phyloP scores from a whole-genome alignment of 2,888 invertebrate genomes.

The Caenorhabditis sinica region DNA sequence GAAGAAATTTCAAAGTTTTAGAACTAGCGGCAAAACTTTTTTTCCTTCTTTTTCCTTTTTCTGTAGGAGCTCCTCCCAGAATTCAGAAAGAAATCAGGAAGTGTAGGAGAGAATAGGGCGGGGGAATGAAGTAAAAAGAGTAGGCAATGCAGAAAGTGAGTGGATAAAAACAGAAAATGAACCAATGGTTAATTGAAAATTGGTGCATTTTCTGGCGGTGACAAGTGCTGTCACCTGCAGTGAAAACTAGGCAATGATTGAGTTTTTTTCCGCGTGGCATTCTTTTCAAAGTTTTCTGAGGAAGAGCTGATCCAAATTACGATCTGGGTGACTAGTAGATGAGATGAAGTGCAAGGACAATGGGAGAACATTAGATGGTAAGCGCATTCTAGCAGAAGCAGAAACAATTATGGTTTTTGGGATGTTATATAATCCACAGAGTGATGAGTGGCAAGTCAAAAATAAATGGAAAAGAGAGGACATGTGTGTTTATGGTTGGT shows the following conservation, averaged over 20 bases:
- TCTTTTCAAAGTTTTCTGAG: neutral
- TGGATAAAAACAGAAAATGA: conserved; percentile 49
- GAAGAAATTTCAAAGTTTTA: conserved; percentile 46
- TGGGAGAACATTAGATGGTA: no score
- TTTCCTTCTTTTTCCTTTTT: conserved; percentile 30
- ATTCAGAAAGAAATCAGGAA: conserved; percentile 35
- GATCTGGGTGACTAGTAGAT: no score
- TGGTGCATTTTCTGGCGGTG: conserved; percentile 51
- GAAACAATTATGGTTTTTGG: conserved; percentile 21
- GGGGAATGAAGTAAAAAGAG: neutral
- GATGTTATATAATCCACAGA: conserved; percentile 9
- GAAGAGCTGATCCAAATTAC: no score
- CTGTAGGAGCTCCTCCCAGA: neutral
- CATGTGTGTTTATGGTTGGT: conserved; percentile 51
- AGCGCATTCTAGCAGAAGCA: neutral
- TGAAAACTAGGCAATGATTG: conserved; percentile 10
- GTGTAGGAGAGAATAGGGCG: conserved; percentile 29
- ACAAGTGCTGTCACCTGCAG: conserved; percentile 57
- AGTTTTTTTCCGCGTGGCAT: neutral
- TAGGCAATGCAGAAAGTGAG: conserved; percentile 2
- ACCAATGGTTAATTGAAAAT: conserved; percentile 63
- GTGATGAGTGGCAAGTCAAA: conserved; percentile 5
- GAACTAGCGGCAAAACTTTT: conserved; percentile 24
- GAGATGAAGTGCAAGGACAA: no score
- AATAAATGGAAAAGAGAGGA: conserved; percentile 5